Base-by-base conservation (phyloP, 2,113 vertebrate genomes). In the Natator depressus region DNA sequence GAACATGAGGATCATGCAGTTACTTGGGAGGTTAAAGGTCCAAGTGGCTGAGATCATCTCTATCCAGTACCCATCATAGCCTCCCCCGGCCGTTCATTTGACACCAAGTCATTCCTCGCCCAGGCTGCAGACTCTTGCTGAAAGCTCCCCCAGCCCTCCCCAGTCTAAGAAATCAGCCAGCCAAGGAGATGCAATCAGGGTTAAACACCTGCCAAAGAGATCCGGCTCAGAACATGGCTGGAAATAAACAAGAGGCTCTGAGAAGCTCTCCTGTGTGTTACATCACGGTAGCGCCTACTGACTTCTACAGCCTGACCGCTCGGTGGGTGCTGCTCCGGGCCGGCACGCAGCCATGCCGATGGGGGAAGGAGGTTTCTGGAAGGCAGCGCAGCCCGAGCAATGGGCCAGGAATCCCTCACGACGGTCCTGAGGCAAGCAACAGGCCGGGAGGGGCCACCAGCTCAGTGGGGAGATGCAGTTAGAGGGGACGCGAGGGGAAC, bases 331-430 rank as follows among this genome's bases (percentile, higher is more conserved):
- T 27, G 57, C 57, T 59, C 10, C 10, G 57, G 25, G 57, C 57
- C 1, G 1, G 57, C 11, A 13, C 1, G 5, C 2, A 11, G 57
- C 57, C 27, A 29, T 29, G 35, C 35, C 19, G 7, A 8, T 10
- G n/a, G 16, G n/a, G 8, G 35, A 69, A 20, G 16, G 65, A 35
- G 17, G 65, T 20, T n/a, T n/a, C 35, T 4, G 35, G n/a, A 8
- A 72, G 65, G 35, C 8, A 10, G 19, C 8, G 2, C 19, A 59
- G 57, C 11, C 57, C 5, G 27, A 59, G 27, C 27, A 29, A 29
- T 1, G 27, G 57, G 27, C 57, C 2, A 10, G 57, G 29, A 62
- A 62, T 35, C 13, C 13, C 59, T 62, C 29, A 35, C 59, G 1
- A 35, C 6, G 29, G 29, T 17, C 35, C 62, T n/a, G 19, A n/a